Evolutionary conservation across 2,113 vertebrate species (phyloP), one percentile per base, ranked within the genome.

Genomic region (Tragulus kanchil): DNA sequence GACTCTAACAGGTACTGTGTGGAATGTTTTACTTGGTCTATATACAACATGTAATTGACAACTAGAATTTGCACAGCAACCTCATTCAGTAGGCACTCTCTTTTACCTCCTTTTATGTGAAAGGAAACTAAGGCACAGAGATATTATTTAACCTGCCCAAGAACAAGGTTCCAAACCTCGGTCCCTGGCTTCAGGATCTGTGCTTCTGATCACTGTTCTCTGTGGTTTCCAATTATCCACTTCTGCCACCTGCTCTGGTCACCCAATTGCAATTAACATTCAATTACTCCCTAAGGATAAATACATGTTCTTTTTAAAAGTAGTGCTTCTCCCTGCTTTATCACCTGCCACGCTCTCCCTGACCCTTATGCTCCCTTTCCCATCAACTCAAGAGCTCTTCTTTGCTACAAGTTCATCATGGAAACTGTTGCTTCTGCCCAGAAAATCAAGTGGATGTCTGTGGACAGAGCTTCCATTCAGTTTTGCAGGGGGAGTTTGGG

Each of bases 131-230:
- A 88, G 28, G 25, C 77, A 67, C 26, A 82, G 36, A 56, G 12
- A 81, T 45, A 54, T 52, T 19, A 23, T 17, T 36, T 28, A 69
- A n/a, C n/a, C 31, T 16, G 8, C 4, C 89, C 82, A 45, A 8
- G 61, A 23, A 45, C 64, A 84, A 83, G 64, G n/a, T 25, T 25
- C 26, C 50, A 17, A 67, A n/a, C 9, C 42, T 25, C 2, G 8
- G 54, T n/a, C 19, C 12, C 58, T 79, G 28, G 28, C 71, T 85
- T 77, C 28, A 61, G 82, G 64, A 71, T 45, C 23, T 0, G 2
- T 0, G 3, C 19, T 36, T 36, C 31, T 23, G 3, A 14, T 8
- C 15, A 45, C 78, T 9, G 0, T n/a, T 65, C 31, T 31, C 8
- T 42, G 23, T 54, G 77, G n/a, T 73, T 78, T 45, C 42, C 54